Evolutionary conservation across 2,797 vertebrate genomes (phyloP).

Genomic region (Hydrolagus colliei): DNA sequence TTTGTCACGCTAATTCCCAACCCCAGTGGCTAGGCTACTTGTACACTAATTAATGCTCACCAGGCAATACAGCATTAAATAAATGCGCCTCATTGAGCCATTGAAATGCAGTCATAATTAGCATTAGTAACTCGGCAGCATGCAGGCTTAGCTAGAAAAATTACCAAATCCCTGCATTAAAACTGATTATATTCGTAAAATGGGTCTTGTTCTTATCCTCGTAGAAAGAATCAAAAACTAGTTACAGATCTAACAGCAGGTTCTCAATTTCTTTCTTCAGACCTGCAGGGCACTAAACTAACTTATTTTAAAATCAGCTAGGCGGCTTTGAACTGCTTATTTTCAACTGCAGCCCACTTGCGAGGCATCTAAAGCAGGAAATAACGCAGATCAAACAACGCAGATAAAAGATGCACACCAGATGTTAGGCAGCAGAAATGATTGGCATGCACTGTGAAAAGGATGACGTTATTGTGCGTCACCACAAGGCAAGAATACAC

Average conservation of each 20-base stretch:
- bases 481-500: constrained; percentile 1
- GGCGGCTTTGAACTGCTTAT: background rate
- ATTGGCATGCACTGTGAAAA: background rate
- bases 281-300: constrained; percentile 1
- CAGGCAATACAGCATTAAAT: constrained; percentile 45
- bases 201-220: background rate
- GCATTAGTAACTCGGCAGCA: constrained; percentile 44
- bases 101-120: constrained; percentile 50
- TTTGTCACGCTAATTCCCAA: constrained; percentile 46
- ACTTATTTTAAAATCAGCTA: background rate
- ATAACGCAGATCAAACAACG: background rate
- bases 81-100: constrained; percentile 44
- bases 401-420: background rate
- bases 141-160: constrained; percentile 45
- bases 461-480: background rate
- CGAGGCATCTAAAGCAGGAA: constrained; percentile 1
- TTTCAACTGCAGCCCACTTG: background rate
- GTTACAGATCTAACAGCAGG: constrained; percentile 20
- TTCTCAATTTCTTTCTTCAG: background rate
- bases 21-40: constrained; percentile 45
- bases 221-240: constrained; percentile 3
- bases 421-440: constrained; percentile 2
- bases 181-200: constrained; percentile 42
- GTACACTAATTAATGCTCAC: constrained; percentile 47
- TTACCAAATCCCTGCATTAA: constrained; percentile 47